phyloP scores from a whole-genome alignment of 2,797 vertebrate genomes.

The Phoebastria nigripes region DNA sequence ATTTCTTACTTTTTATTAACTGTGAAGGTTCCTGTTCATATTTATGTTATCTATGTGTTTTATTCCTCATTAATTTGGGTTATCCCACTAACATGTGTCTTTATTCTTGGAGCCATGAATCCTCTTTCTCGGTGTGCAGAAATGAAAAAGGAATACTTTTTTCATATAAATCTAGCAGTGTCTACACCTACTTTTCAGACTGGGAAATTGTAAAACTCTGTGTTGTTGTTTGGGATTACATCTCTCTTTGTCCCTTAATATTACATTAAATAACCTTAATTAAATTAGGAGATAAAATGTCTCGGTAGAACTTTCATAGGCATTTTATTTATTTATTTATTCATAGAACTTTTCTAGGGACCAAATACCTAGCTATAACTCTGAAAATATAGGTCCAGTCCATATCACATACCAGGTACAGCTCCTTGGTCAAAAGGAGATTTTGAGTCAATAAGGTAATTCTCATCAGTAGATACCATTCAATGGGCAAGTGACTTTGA shows the following conservation, averaged over 20 bases:
- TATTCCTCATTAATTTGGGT: not conserved
- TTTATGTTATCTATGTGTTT: not conserved
- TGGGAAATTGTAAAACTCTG: not conserved
- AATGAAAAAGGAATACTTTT: not conserved
- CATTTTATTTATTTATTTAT: not conserved
- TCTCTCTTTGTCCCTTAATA: not conserved
- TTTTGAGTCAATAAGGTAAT: not conserved
- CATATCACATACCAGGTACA: accelerated
- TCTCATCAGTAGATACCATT: not conserved
- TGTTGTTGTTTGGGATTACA: not conserved
- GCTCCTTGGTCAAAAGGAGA: not conserved
- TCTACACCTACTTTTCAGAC: not conserved
- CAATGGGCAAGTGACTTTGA: not conserved
- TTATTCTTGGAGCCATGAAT: not conserved
- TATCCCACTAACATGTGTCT: not conserved
- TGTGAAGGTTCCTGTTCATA: not conserved
- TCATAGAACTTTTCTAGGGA: not conserved
- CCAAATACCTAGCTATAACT: not conserved
- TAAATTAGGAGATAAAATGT: not conserved
- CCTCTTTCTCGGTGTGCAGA: not conserved
- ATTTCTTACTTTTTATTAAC: not conserved
- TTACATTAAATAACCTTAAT: not conserved
- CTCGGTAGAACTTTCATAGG: not conserved
- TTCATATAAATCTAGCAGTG: not conserved
- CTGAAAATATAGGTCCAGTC: not conserved